Conservation (phyloP, 2,888 invertebrate species). For the Pristionchus mayeri region DNA sequence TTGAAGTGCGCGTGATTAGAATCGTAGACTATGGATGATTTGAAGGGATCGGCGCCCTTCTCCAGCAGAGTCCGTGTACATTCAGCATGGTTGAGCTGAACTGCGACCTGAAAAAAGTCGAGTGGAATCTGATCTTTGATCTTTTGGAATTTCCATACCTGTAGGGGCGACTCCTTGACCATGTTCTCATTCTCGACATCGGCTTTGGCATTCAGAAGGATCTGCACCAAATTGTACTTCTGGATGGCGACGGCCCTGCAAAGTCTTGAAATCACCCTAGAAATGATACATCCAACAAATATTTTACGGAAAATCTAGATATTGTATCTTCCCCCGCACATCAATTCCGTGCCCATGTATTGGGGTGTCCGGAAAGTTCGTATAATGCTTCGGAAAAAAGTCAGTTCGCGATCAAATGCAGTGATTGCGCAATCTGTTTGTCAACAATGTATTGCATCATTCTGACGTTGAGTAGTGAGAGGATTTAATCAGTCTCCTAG, state of each 20-base stretch:
- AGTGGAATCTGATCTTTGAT: neutral
- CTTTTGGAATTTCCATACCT: slow-evolving; percentile 82
- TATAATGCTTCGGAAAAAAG: too few relatives aligned
- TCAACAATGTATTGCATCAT: too few relatives aligned
- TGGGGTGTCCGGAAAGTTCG: too few relatives aligned
- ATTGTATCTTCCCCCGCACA: too few relatives aligned
- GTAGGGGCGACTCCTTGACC: slow-evolving; percentile 89
- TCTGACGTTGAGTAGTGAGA: too few relatives aligned
- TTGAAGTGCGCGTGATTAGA: slow-evolving; percentile 54
- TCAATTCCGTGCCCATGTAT: too few relatives aligned
- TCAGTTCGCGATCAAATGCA: too few relatives aligned
- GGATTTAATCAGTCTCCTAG: too few relatives aligned
- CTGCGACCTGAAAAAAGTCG: slow-evolving; percentile 52
- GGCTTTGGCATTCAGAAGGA: slow-evolving; percentile 85
- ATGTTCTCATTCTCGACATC: slow-evolving; percentile 82
- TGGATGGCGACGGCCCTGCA: slow-evolving; percentile 59
- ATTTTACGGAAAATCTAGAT: neutral
- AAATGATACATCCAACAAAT: neutral
- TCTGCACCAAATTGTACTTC: slow-evolving; percentile 76
- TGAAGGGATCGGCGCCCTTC: slow-evolving; percentile 90
- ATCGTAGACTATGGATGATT: slow-evolving; percentile 83
- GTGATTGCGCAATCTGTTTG: too few relatives aligned
- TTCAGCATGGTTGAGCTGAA: slow-evolving; percentile 80
- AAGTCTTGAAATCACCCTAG: neutral
- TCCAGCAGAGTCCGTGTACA: slow-evolving; percentile 86